Evolutionary conservation across 2,888 invertebrate genomes (phyloP).

Genomic region (Maniola hyperantus): DNA sequence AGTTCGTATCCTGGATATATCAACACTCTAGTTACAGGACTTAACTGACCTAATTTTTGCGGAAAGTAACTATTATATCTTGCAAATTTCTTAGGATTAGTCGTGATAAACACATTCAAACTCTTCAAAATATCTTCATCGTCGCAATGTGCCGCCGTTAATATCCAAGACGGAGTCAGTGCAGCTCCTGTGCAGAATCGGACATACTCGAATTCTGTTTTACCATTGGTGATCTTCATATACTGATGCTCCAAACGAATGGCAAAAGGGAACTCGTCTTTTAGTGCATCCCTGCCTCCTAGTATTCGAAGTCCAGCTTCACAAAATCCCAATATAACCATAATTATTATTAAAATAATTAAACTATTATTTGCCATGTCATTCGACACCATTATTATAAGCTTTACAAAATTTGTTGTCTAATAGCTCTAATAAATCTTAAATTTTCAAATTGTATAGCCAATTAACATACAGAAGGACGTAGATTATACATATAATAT

Average conservation of each 20-base stretch:
- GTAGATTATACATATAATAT: too few species aligned
- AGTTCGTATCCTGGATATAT: not conserved
- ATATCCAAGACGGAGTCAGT: slow-evolving; percentile 19
- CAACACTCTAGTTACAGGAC: not conserved
- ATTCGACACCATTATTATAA: too few species aligned
- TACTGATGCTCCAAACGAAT: slow-evolving; percentile 1
- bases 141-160: slow-evolving; percentile 25
- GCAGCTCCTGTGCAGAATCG: slow-evolving; percentile 21
- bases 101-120: not conserved
- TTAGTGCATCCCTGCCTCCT: slow-evolving; percentile 7
- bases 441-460: too few species aligned
- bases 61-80: slow-evolving; percentile 23
- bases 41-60: not conserved
- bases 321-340: too few species aligned
- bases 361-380: too few species aligned
- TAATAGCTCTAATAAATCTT: too few species aligned
- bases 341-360: too few species aligned
- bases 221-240: not conserved
- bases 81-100: not conserved
- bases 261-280: too few species aligned
- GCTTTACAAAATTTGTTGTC: too few species aligned
- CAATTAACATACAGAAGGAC: too few species aligned
- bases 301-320: slow-evolving; percentile 7
- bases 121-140: too few species aligned
- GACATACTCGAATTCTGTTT: not conserved